Percentiles rank a stretch among this genome's conserved stretches.
Conservation (phyloP, 1,140 invertebrate genomes). For the Tenebrio molitor region DNA sequence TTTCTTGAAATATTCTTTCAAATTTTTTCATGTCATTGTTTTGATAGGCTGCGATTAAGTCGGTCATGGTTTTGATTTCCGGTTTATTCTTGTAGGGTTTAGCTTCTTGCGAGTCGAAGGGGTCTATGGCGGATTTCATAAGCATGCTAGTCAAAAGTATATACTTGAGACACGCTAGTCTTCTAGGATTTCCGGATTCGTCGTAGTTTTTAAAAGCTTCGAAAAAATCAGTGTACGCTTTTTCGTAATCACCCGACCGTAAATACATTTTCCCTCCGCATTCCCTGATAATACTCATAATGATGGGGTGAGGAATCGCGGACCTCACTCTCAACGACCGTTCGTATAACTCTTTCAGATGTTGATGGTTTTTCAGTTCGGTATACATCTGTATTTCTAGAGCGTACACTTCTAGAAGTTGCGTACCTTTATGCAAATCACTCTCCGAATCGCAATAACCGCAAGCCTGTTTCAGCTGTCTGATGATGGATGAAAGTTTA, state of each 20-base stretch:
- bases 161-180: conserved; percentile 99
- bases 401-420: conserved; percentile 97
- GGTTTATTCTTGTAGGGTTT: conserved; percentile 99
- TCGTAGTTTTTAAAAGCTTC: conserved; percentile 99
- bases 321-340: conserved; percentile 98
- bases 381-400: conserved; percentile 99
- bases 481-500: conserved; percentile 94
- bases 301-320: conserved; percentile 98
- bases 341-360: conserved; percentile 97
- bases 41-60: conserved; percentile 97
- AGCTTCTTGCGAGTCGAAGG: conserved; percentile 99
- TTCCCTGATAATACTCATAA: conserved; percentile 99
- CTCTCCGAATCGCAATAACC: conserved; percentile 98
- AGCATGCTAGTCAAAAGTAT: conserved; percentile 98
- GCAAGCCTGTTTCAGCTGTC: conserved; percentile 96
- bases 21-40: conserved; percentile 99
- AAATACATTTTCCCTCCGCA: conserved; percentile 99
- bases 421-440: conserved; percentile 97
- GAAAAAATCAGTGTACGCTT: conserved; percentile 98
- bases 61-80: conserved; percentile 99
- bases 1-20: conserved; percentile 94
- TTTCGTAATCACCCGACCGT: conserved; percentile 95
- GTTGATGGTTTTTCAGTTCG: conserved; percentile 99
- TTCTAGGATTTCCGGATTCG: conserved; percentile 95
- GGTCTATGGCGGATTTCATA: conserved; percentile 99